Conservation (phyloP, 2,113 vertebrate species). For the Etheostoma cragini region DNA sequence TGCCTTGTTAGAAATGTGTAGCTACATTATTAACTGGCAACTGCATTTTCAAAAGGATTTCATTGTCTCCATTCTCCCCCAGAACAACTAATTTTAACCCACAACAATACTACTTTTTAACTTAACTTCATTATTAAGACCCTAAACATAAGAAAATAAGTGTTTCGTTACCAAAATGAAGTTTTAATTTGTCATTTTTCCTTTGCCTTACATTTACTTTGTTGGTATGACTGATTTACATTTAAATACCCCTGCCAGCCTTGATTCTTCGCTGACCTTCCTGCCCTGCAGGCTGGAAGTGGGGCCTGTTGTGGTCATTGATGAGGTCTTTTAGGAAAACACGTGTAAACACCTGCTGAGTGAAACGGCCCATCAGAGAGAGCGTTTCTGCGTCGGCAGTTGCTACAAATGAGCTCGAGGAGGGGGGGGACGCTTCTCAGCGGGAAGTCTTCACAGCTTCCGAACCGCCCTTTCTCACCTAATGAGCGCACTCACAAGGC, state of each 20-base stretch:
- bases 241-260: not conserved
- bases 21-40: no score
- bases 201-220: not conserved
- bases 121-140: not conserved
- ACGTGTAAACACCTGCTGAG: slow-evolving; percentile 45
- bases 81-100: not conserved
- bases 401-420: slow-evolving; percentile 12
- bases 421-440: slow-evolving; percentile 28
- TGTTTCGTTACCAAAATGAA: not conserved
- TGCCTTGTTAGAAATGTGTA: not conserved
- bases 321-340: slow-evolving; percentile 2
- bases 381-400: not conserved
- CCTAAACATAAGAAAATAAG: no score
- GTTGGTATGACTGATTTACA: not conserved
- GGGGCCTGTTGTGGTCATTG: slow-evolving; percentile 13
- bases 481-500: slow-evolving; percentile 44
- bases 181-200: not conserved
- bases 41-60: no score
- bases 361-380: slow-evolving; percentile 5
- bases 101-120: not conserved
- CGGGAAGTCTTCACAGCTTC: slow-evolving; percentile 62
- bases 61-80: no score
- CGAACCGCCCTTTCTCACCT: slow-evolving; percentile 61
- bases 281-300: slow-evolving; percentile 23
- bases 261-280: not conserved